Evolutionary conservation across 2,797 vertebrate genomes (phyloP).

Genomic region (Falco peregrinus): DNA sequence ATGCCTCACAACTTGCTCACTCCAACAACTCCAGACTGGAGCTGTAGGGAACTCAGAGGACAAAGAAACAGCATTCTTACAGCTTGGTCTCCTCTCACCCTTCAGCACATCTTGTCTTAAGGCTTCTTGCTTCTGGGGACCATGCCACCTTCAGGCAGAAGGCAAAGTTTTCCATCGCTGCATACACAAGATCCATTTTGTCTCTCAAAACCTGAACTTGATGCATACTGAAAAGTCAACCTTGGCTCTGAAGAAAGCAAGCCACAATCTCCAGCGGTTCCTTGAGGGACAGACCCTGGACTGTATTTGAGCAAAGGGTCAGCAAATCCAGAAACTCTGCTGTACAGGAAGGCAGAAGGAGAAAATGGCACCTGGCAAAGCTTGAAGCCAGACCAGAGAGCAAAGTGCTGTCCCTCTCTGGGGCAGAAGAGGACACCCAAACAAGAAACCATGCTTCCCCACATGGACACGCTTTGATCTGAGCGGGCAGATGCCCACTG

Average conservation of each 20-base stretch:
- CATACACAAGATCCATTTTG: neutral
- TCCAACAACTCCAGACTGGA: neutral
- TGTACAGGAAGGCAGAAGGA: neutral
- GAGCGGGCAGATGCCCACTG: neutral
- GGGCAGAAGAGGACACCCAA: neutral
- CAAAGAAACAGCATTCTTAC: neutral
- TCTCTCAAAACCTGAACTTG: neutral
- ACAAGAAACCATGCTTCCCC: neutral
- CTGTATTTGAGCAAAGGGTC: neutral
- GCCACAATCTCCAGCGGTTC: neutral
- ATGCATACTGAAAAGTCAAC: neutral
- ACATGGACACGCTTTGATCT: neutral
- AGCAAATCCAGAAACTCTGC: neutral
- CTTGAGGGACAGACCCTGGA: neutral
- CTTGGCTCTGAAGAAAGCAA: neutral
- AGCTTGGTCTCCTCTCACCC: neutral
- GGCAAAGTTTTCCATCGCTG: neutral
- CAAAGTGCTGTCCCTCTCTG: neutral
- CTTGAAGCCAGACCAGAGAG: neutral
- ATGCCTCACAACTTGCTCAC: neutral
- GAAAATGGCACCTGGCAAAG: neutral
- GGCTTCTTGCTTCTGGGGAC: neutral
- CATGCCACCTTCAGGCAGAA: neutral
- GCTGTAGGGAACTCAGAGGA: neutral
- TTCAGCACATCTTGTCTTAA: neutral